phyloP scores from a whole-genome alignment of 2,888 invertebrate species.

The Anagyrus pseudococci region DNA sequence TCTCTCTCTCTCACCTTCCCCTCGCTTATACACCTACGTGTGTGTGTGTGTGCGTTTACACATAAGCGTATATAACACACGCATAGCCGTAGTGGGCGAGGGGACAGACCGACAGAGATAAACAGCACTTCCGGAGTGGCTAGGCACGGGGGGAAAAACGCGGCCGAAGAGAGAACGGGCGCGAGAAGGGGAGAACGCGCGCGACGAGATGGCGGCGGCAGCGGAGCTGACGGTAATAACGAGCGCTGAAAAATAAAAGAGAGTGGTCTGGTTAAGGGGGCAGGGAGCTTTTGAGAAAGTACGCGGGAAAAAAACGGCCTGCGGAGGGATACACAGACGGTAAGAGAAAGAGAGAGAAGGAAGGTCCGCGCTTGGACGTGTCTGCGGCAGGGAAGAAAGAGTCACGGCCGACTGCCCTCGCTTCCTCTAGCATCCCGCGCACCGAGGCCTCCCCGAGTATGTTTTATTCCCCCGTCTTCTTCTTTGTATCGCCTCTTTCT shows the following conservation, averaged over 20 bases:
- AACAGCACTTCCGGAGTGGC: slow-evolving; percentile 59
- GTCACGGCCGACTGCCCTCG: slow-evolving; percentile 61
- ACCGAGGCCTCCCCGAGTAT: no score
- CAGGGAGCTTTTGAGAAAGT: no score
- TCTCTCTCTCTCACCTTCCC: slow-evolving; percentile 19
- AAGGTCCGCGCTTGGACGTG: slow-evolving; percentile 28
- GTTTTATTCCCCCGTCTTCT: no score
- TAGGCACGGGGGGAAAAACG: background rate
- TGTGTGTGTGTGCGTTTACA: slow-evolving; percentile 3
- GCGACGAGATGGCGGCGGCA: slow-evolving; percentile 1
- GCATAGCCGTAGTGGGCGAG: slow-evolving; percentile 40
- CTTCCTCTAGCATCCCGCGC: slow-evolving; percentile 58
- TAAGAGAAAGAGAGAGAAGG: slow-evolving; percentile 29
- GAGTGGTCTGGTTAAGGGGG: no score
- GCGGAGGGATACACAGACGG: no score
- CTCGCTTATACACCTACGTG: slow-evolving; percentile 7
- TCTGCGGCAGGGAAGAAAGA: slow-evolving; percentile 45
- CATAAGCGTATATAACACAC: no score
- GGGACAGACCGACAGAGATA: slow-evolving; percentile 62
- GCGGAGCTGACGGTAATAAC: no score
- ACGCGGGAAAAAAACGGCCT: no score
- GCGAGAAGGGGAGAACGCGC: background rate
- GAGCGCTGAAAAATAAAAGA: no score
- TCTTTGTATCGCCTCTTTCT: no score
- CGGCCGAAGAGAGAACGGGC: background rate